Percentiles rank a stretch among this genome's conserved stretches.
phyloP scores from a whole-genome alignment of 2,797 vertebrate genomes.

The Smutsia temminckii region DNA sequence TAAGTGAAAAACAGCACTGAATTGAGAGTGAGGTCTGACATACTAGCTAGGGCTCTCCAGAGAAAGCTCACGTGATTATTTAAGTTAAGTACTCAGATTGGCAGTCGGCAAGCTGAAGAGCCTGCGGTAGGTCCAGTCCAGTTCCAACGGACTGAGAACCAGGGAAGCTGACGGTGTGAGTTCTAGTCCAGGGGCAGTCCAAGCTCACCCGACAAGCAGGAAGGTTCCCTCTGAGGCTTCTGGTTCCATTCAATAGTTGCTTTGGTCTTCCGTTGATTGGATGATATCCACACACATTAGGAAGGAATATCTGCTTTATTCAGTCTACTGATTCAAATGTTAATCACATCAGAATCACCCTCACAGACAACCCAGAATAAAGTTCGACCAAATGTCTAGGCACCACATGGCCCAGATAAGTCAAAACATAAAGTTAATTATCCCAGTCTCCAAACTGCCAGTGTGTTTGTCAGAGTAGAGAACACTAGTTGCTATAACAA shows the following conservation, averaged over 20 bases:
- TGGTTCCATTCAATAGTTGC: neutral
- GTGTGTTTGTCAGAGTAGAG: neutral
- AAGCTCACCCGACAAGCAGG: neutral
- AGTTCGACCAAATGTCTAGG: neutral
- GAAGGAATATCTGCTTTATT: neutral
- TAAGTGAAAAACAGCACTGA: constrained; percentile 34
- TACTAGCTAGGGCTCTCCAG: neutral
- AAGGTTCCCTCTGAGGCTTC: neutral
- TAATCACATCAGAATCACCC: neutral
- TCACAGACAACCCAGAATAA: neutral
- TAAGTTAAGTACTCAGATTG: neutral
- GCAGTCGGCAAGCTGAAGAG: neutral
- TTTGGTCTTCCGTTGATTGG: neutral
- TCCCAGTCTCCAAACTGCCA: neutral
- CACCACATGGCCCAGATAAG: neutral
- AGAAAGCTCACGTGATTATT: neutral
- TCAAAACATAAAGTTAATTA: neutral
- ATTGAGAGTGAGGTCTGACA: neutral
- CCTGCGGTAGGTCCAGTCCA: neutral
- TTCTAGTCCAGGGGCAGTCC: neutral
- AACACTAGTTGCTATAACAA: neutral
- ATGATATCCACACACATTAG: neutral
- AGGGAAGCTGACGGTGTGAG: neutral
- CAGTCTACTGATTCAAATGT: neutral
- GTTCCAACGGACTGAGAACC: neutral